These are phyloP conservation scores for Lycaena phlaeas DNA, from an alignment of 2,888 invertebrate species.

Conservation along the genomic window DNA sequence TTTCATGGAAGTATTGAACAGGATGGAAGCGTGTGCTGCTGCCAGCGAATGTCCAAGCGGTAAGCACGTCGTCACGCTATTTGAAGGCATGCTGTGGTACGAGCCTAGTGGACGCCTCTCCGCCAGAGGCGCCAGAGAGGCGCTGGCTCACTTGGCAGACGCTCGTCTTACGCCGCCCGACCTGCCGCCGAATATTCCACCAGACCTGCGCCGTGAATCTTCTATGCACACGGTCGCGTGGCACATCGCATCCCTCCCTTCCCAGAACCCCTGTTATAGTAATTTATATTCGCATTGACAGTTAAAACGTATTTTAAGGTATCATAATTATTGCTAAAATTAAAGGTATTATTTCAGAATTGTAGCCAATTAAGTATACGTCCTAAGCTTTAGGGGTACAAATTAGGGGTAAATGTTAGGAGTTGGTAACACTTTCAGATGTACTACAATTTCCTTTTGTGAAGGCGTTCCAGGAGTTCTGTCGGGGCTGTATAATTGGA, in stretches of 20 bases:
- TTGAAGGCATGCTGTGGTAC: conserved; percentile 82
- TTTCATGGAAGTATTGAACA: no score
- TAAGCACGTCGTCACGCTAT: conserved; percentile 48
- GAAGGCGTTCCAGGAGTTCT: background rate
- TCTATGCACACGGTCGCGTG: no score
- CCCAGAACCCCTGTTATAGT: no score
- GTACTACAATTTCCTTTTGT: conserved; percentile 3
- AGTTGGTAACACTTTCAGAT: background rate
- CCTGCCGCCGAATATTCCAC: conserved; percentile 8
- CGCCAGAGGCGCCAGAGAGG: conserved; percentile 83
- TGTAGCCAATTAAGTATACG: no score
- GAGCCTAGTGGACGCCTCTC: conserved; percentile 88
- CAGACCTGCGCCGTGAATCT: background rate
- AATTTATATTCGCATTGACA: no score
- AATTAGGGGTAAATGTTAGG: no score
- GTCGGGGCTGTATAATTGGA: conserved; percentile 6
- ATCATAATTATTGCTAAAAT: no score
- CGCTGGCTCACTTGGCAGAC: conserved; percentile 83
- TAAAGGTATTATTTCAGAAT: no score
- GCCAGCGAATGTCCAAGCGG: conserved; percentile 68
- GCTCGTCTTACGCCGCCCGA: conserved; percentile 76
- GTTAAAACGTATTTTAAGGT: no score
- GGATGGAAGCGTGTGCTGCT: conserved; percentile 73
- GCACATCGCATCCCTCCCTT: no score
- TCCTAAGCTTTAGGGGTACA: no score